Evolutionary conservation across 2,797 vertebrate species (phyloP).

Genomic region (Gambelia wislizenii): DNA sequence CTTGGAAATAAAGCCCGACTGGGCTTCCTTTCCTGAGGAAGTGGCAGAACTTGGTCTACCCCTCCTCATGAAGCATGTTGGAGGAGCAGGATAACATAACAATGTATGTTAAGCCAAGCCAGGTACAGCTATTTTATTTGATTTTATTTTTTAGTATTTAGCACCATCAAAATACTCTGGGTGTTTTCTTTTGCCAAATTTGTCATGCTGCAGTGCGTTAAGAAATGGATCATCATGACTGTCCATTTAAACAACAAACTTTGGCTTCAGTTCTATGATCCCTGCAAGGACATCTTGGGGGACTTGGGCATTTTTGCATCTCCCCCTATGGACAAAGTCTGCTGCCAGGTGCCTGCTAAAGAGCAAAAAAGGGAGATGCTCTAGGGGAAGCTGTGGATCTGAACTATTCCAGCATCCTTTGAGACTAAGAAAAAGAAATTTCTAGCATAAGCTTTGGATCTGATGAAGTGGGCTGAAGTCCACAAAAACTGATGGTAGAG

Average conservation of each 20-base stretch:
- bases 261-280: not conserved
- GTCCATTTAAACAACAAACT: not conserved
- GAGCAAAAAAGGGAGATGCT: not conserved
- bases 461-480: too few relatives aligned
- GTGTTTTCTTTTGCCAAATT: not conserved
- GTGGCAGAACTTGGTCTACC: too few relatives aligned
- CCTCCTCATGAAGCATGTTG: too few relatives aligned
- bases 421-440: too few relatives aligned
- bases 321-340: not conserved
- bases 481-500: too few relatives aligned
- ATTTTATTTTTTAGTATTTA: not conserved
- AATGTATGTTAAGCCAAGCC: too few relatives aligned
- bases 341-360: not conserved
- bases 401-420: not conserved
- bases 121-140: too few relatives aligned
- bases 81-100: too few relatives aligned
- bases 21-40: too few relatives aligned
- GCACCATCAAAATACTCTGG: not conserved
- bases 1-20: too few relatives aligned
- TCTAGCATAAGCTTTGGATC: too few relatives aligned
- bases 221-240: not conserved
- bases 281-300: not conserved
- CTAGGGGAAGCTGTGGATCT: not conserved
- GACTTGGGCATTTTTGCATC: not conserved
- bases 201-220: not conserved